These are phyloP conservation scores for Mungos mungo DNA, from an alignment of 2,113 vertebrate species.

Conservation along the genomic window DNA sequence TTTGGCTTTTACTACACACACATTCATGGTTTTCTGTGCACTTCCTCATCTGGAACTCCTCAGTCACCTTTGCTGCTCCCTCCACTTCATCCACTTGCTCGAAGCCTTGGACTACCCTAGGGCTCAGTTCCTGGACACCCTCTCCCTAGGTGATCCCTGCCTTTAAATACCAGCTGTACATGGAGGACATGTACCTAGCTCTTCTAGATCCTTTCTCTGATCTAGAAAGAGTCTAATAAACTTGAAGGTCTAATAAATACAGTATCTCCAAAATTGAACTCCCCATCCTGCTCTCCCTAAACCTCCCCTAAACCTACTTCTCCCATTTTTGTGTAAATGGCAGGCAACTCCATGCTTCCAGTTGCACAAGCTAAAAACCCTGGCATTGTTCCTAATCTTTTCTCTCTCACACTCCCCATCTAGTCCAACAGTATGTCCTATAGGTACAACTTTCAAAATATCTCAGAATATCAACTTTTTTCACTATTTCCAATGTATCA, in stretches of 20 bases:
- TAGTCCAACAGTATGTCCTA: not conserved
- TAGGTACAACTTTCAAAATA: not conserved
- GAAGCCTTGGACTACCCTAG: not conserved
- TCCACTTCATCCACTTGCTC: not conserved
- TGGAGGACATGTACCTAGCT: not conserved
- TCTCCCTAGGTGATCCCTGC: not conserved
- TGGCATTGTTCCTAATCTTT: not conserved
- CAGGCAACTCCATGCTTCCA: not conserved
- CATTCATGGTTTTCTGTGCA: slow-evolving; percentile 16
- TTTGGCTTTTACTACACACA: not conserved
- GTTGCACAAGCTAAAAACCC: not conserved
- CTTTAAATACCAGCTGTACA: not conserved
- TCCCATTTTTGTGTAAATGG: not conserved
- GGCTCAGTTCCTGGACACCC: not conserved
- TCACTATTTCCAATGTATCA: not conserved
- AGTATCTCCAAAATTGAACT: not conserved
- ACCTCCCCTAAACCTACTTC: not conserved
- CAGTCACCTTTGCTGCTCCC: not conserved
- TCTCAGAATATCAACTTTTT: not conserved
- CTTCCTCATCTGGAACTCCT: not conserved
- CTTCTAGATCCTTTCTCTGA: not conserved
- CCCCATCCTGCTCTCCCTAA: not conserved
- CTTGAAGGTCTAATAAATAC: not conserved
- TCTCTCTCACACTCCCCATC: not conserved
- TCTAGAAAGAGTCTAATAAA: not conserved